phyloP scores from a whole-genome alignment of 2,797 vertebrate genomes.

The Anolis apletophallus region DNA sequence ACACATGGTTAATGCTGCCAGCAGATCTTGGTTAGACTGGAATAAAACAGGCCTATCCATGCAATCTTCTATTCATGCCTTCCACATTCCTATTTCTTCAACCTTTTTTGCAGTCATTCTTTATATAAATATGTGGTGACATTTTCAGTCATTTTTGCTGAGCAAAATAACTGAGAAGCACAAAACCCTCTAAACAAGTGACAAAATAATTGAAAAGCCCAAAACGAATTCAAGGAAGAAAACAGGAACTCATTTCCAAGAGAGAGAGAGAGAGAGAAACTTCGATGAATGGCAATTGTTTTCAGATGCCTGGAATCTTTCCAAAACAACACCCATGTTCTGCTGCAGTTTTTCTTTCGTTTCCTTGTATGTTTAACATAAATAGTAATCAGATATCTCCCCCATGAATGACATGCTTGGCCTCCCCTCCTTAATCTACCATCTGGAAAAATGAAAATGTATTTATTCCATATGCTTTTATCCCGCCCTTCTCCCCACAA shows the following conservation, averaged over 20 bases:
- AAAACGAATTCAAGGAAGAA: constrained; percentile 24
- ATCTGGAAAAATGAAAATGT: constrained; percentile 20
- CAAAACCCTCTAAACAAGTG: constrained; percentile 3
- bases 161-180: not conserved
- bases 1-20: not conserved
- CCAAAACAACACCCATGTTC: not conserved
- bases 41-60: not conserved
- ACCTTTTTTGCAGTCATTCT: not conserved
- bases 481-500: no score
- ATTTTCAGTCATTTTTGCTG: constrained; percentile 8
- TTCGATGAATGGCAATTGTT: not conserved
- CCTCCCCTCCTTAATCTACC: no score
- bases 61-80: not conserved
- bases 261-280: no score
- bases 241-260: not conserved
- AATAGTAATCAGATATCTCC: constrained; percentile 47
- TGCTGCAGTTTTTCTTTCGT: constrained; percentile 36
- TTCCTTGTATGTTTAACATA: constrained; percentile 26
- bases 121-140: not conserved
- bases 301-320: constrained; percentile 13
- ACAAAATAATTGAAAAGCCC: not conserved
- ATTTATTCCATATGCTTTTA: no score
- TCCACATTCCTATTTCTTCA: not conserved
- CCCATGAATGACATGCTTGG: constrained; percentile 49
- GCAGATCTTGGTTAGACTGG: not conserved